Evolutionary conservation across 2,797 vertebrate genomes (phyloP).

Genomic region (Sebastes nivosus): DNA sequence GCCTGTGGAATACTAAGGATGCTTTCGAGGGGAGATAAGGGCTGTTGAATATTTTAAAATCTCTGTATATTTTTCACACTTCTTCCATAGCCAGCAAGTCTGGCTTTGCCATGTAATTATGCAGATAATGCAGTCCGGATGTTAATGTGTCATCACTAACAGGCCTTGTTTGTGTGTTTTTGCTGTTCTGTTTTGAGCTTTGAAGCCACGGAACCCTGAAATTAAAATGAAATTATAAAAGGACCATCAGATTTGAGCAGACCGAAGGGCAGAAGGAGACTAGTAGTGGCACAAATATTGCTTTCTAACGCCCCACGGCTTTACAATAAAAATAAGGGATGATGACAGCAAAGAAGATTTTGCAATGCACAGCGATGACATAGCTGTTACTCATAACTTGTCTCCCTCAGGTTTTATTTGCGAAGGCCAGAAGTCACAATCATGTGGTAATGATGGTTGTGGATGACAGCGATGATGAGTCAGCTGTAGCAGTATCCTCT

Average conservation of each 20-base stretch:
- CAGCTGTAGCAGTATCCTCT: slow-evolving; percentile 60
- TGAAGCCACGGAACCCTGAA: slow-evolving; percentile 34
- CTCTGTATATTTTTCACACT: slow-evolving; percentile 38
- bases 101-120: slow-evolving; percentile 29
- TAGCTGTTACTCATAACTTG: slow-evolving; percentile 64
- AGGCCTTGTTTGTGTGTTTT: slow-evolving; percentile 26
- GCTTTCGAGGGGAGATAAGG: slow-evolving; percentile 33
- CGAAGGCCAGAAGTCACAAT: slow-evolving; percentile 53
- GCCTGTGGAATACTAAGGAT: slow-evolving; percentile 48
- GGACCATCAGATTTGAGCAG: slow-evolving; percentile 28
- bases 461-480: slow-evolving; percentile 70
- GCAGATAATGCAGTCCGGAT: slow-evolving; percentile 34
- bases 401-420: slow-evolving; percentile 62
- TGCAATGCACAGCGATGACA: slow-evolving; percentile 40
- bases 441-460: slow-evolving; percentile 46
- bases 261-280: slow-evolving; percentile 15
- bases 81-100: slow-evolving; percentile 4
- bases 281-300: slow-evolving; percentile 57
- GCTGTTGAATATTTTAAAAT: slow-evolving; percentile 48
- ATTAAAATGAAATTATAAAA: slow-evolving; percentile 47
- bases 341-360: slow-evolving; percentile 44
- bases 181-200: slow-evolving; percentile 21
- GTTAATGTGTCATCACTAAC: slow-evolving; percentile 37
- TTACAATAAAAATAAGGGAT: slow-evolving; percentile 52
- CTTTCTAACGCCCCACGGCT: slow-evolving; percentile 46